Evolutionary conservation across 2,888 invertebrate species (phyloP).

Genomic region (Dolichomitus sp.): DNA sequence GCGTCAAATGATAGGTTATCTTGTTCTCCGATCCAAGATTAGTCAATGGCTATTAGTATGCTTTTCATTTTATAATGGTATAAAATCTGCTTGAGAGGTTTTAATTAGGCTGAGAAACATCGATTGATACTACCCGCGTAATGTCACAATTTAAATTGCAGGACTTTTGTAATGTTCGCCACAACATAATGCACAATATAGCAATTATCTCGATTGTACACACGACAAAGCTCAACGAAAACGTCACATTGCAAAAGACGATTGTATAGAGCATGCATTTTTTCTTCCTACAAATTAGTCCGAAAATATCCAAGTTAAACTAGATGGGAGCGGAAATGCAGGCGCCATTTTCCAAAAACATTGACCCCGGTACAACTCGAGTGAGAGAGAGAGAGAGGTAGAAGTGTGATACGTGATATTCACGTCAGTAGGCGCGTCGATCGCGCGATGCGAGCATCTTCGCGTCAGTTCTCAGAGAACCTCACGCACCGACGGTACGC

Average conservation of each 20-base stretch:
- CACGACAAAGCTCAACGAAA: neutral
- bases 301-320: constrained; percentile 18
- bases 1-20: neutral
- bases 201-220: neutral
- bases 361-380: neutral
- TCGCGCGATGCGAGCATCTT: constrained; percentile 56
- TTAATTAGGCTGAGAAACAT: neutral
- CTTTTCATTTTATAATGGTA: neutral
- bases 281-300: constrained; percentile 1
- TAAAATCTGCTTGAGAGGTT: neutral
- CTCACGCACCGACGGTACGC: constrained; percentile 73
- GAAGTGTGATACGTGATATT: constrained; percentile 28
- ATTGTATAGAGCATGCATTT: neutral
- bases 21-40: neutral
- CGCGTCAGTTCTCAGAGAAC: constrained; percentile 78
- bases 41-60: neutral
- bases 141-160: neutral
- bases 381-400: neutral
- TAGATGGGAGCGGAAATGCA: neutral
- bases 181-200: neutral
- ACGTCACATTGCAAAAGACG: neutral
- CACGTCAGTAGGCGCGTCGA: constrained; percentile 66
- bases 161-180: neutral
- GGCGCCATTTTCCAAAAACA: constrained; percentile 25
- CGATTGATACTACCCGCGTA: neutral